These are phyloP conservation scores for Hyles lineata DNA, from an alignment of 2,888 invertebrate species.

Conservation along the genomic window DNA sequence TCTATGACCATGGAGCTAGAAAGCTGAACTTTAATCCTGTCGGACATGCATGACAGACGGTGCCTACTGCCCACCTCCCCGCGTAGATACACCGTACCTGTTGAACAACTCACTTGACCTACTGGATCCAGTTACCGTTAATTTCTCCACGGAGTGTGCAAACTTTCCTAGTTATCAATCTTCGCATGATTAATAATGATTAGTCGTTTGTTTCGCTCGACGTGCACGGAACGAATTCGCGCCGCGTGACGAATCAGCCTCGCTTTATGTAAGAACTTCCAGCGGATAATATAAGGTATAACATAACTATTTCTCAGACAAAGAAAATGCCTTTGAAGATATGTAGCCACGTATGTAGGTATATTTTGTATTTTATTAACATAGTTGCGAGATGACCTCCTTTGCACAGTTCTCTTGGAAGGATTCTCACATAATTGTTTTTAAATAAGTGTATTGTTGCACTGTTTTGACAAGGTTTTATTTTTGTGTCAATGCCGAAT, in stretches of 20 bases:
- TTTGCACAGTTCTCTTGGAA: background rate
- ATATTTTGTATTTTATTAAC: slow-evolving; percentile 10
- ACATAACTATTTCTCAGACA: slow-evolving; percentile 33
- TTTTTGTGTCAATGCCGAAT: background rate
- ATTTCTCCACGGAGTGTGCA: slow-evolving; percentile 42
- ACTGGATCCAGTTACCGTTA: slow-evolving; percentile 38
- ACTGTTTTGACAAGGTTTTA: background rate
- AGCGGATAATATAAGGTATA: slow-evolving; percentile 15
- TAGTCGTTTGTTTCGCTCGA: slow-evolving; percentile 51
- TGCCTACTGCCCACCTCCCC: slow-evolving; percentile 20
- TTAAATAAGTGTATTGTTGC: background rate
- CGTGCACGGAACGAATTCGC: slow-evolving; percentile 64
- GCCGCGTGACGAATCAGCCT: slow-evolving; percentile 62
- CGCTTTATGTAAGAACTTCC: slow-evolving; percentile 50
- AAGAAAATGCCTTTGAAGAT: slow-evolving; percentile 32
- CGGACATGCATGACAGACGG: slow-evolving; percentile 32
- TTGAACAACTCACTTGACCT: slow-evolving; percentile 35
- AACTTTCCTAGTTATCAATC: slow-evolving; percentile 54
- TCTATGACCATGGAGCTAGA: slow-evolving; percentile 28
- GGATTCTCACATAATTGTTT: background rate
- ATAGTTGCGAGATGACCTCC: background rate
- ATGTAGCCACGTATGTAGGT: background rate
- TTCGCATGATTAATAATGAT: slow-evolving; percentile 46
- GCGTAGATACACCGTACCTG: slow-evolving; percentile 31
- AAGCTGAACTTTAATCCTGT: slow-evolving; percentile 44